Evolutionary conservation across 2,797 vertebrate genomes (phyloP), one percentile per base, ranked within the genome.

Genomic region (Nannoperca obscura): DNA sequence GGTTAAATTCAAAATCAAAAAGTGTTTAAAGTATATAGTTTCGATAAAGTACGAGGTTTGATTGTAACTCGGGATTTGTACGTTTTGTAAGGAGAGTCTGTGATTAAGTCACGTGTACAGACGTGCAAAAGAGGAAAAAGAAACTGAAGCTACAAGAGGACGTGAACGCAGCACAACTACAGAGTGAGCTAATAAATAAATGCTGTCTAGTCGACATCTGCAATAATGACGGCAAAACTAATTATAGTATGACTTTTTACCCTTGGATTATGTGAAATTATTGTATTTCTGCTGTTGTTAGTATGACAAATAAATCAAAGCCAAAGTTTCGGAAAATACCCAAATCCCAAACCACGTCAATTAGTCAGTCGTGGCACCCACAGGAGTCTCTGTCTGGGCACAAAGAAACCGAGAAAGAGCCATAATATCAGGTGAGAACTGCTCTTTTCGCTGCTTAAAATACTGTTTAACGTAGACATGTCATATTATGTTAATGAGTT

Each of bases 301-400:
- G 77, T 53, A 91, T 91, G 90, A 91, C 36, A 81, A 65, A 71
- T 54, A 78, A 58, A 82, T 67, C 54, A 1, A 64, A 74, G 34
- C 4, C 34, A 42, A 72, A 75, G 70, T 84, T 88, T 81, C 22
- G 74, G 74, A 76, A 72, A 78, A 76, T 59, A 52, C 64, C 76
- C 54, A 78, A 53, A 81, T 55, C 76, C 54, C 85, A 40, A 60
- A 78, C 55, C 87, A 85, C 89, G 85, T 90, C 86, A 44, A 78
- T 72, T 74, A 75, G 0, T 88, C 59, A n/a, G 78, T 86, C 74
- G 84, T 85, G 89, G 85, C 85, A 76, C 14, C 71, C 5, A 34
- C 54, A 70, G 67, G 63, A 75, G 78, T 73, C 24, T 76, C 22
- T 34, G 17, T 74, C 19, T 36, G 73, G 54, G 24, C 74, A 83